phyloP scores from a whole-genome alignment of 2,888 invertebrate species.

The Leucoma salicis region DNA sequence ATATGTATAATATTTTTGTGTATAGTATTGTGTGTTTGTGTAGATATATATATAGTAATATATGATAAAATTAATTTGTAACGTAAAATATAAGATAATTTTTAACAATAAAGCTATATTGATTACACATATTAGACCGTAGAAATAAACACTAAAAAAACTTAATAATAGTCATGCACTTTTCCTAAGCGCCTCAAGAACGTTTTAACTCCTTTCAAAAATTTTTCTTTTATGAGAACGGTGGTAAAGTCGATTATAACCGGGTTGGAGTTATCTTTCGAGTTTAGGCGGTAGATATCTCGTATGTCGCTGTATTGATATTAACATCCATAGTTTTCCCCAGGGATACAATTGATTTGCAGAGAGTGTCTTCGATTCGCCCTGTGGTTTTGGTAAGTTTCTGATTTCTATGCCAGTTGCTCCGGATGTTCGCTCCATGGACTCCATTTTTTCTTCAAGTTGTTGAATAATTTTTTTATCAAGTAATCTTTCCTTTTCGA shows the following conservation, averaged over 20 bases:
- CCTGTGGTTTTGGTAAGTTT: not conserved
- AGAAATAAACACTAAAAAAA: too few species aligned
- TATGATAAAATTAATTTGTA: too few species aligned
- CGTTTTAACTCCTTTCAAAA: not conserved
- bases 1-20: too few species aligned
- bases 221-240: conserved; percentile 12
- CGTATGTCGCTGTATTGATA: conserved; percentile 2
- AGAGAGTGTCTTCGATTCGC: not conserved
- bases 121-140: too few species aligned
- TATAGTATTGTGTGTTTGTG: too few species aligned
- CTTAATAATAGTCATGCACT: too few species aligned
- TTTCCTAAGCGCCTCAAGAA: not conserved
- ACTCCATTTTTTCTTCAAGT: not conserved
- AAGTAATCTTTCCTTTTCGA: not conserved
- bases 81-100: too few species aligned
- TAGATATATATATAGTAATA: too few species aligned
- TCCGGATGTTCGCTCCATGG: not conserved
- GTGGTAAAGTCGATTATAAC: conserved; percentile 17
- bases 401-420: not conserved
- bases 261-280: conserved; percentile 12
- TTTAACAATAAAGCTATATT: too few species aligned
- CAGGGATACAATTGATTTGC: not conserved
- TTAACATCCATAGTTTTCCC: not conserved
- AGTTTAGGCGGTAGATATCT: conserved; percentile 14
- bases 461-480: not conserved